Evolutionary conservation across 2,113 vertebrate species (phyloP).

Genomic region (Ictalurus punctatus): DNA sequence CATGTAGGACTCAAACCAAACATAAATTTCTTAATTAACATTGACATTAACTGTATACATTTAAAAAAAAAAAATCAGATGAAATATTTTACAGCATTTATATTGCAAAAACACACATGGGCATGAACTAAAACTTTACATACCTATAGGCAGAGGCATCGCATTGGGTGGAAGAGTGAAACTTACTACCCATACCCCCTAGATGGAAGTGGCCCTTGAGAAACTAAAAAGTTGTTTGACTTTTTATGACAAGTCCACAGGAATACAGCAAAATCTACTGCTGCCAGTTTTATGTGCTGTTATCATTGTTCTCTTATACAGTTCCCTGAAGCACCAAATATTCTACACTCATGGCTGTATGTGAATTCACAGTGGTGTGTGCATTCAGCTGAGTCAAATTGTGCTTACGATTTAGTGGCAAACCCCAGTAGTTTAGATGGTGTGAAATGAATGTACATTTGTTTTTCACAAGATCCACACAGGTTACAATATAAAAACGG

Average conservation of each 20-base stretch:
- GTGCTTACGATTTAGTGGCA: conserved; percentile 42
- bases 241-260: background rate
- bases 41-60: background rate
- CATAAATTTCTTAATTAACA: conserved; percentile 1
- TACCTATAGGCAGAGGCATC: too few species aligned
- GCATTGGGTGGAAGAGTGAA: too few species aligned
- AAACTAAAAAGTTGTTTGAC: background rate
- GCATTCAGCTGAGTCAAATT: conserved; percentile 29
- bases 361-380: conserved; percentile 34
- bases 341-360: conserved; percentile 20
- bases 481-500: conserved; percentile 34
- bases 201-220: background rate
- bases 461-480: conserved; percentile 35
- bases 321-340: conserved; percentile 20
- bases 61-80: background rate
- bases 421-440: conserved; percentile 45
- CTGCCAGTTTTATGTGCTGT: background rate
- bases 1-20: background rate
- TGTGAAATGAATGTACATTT: conserved; percentile 52
- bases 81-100: background rate
- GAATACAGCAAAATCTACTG: conserved; percentile 2
- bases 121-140: background rate
- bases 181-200: background rate
- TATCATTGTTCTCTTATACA: background rate
- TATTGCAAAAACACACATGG: background rate